Evolutionary conservation across 2,888 invertebrate genomes (phyloP).

Genomic region (Andricus curvator): DNA sequence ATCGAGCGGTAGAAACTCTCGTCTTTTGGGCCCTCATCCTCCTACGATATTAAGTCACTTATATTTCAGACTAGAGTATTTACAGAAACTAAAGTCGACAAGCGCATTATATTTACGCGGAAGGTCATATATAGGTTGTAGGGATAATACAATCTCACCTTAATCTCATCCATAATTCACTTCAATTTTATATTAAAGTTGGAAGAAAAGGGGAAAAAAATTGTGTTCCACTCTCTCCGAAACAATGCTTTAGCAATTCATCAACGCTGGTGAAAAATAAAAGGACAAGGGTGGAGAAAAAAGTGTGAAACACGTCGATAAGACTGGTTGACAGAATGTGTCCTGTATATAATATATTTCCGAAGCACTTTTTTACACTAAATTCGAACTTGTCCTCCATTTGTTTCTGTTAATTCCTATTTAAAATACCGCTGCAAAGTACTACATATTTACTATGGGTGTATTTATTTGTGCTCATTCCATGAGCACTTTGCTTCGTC

Average conservation of each 20-base stretch:
- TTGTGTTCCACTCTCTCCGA: neutral
- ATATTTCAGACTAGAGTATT: conserved; percentile 36
- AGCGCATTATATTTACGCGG: conserved; percentile 34
- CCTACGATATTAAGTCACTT: conserved; percentile 44
- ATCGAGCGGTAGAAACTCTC: conserved; percentile 54
- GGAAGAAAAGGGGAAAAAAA: neutral
- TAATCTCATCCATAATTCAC: neutral
- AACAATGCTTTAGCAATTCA: neutral
- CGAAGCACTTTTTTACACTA: no score
- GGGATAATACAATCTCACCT: neutral
- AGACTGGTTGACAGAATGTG: neutral
- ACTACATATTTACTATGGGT: no score
- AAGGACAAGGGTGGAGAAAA: neutral
- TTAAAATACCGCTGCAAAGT: no score
- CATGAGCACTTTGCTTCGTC: no score
- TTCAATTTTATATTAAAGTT: neutral
- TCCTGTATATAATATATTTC: no score
- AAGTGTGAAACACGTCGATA: neutral
- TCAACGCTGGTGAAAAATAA: neutral
- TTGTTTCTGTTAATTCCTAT: no score
- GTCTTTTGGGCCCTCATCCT: conserved; percentile 45
- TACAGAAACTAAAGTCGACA: conserved; percentile 43
- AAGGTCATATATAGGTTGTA: conserved; percentile 6
- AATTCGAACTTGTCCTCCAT: no score
- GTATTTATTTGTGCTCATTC: no score